These are phyloP conservation scores for Corythaixoides concolor DNA, from an alignment of 2,113 vertebrate species.

Conservation along the genomic window DNA sequence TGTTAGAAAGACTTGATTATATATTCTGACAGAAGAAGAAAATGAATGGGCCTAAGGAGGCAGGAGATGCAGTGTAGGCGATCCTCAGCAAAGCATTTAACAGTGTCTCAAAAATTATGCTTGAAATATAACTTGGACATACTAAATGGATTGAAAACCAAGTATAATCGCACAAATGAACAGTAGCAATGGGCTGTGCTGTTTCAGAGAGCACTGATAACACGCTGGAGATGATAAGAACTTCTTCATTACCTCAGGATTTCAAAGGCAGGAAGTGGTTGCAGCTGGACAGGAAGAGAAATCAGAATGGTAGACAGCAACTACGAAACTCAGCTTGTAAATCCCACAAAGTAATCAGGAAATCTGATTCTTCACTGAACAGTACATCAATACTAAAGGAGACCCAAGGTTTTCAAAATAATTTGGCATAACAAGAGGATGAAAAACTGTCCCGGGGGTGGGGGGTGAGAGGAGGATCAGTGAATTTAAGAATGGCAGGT, in stretches of 20 bases:
- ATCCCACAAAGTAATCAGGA: neutral
- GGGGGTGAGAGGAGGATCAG: neutral
- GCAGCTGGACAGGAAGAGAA: neutral
- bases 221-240: neutral
- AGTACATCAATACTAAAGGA: slow-evolving; percentile 2
- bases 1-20: neutral
- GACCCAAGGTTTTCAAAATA: neutral
- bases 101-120: neutral
- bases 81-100: neutral
- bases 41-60: neutral
- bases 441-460: neutral
- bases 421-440: neutral
- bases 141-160: neutral
- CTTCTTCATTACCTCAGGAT: neutral
- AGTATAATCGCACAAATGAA: slow-evolving; percentile 39
- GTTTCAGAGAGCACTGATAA: slow-evolving; percentile 5
- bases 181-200: neutral
- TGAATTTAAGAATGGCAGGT: neutral
- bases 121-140: neutral
- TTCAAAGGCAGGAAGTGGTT: neutral
- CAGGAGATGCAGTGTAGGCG: neutral
- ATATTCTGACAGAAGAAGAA: neutral
- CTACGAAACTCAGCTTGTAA: neutral
- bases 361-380: neutral
- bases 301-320: slow-evolving; percentile 11